A percentile compares a stretch with the other conserved stretches of the same genome.
phyloP scores from a whole-genome alignment of 2,888 invertebrate species.

The Drosophila fungiperda region DNA sequence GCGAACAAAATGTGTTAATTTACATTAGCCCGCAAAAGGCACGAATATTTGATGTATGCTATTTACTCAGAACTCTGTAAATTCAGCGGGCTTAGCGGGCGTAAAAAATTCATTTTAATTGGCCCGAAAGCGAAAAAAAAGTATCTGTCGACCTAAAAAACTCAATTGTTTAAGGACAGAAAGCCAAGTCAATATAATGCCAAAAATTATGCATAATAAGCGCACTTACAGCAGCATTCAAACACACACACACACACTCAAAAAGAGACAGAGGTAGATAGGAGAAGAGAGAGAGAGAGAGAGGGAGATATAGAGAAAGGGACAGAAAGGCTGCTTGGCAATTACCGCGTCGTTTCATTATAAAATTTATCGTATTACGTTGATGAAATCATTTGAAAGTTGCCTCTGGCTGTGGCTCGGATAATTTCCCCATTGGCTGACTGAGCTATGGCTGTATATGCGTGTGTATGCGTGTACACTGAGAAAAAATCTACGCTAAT shows the following conservation, averaged over 20 bases:
- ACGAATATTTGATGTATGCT: constrained; percentile 3
- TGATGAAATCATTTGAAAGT: constrained; percentile 78
- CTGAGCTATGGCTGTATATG: constrained; percentile 15
- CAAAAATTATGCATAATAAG: constrained; percentile 57
- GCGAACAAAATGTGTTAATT: constrained; percentile 15
- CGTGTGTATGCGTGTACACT: background rate
- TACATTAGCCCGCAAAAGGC: background rate
- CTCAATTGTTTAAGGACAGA: constrained; percentile 30
- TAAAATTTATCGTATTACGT: constrained; percentile 80
- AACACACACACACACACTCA: background rate
- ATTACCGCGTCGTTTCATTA: constrained; percentile 80
- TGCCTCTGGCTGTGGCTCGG: constrained; percentile 35
- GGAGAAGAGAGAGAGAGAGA: background rate
- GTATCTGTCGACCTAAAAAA: constrained; percentile 1
- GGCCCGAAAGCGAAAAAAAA: constrained; percentile 12
- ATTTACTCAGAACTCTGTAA: background rate
- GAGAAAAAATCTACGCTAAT: background rate
- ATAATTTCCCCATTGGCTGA: constrained; percentile 75
- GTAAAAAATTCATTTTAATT: constrained; percentile 38
- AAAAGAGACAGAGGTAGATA: background rate
- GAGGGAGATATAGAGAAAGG: background rate
- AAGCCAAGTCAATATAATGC: constrained; percentile 49
- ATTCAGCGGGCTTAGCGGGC: constrained; percentile 18
- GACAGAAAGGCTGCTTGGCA: constrained; percentile 35
- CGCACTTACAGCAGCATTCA: constrained; percentile 1